Evolutionary conservation across 2,888 invertebrate species (phyloP).

Genomic region (Encarsia formosa): DNA sequence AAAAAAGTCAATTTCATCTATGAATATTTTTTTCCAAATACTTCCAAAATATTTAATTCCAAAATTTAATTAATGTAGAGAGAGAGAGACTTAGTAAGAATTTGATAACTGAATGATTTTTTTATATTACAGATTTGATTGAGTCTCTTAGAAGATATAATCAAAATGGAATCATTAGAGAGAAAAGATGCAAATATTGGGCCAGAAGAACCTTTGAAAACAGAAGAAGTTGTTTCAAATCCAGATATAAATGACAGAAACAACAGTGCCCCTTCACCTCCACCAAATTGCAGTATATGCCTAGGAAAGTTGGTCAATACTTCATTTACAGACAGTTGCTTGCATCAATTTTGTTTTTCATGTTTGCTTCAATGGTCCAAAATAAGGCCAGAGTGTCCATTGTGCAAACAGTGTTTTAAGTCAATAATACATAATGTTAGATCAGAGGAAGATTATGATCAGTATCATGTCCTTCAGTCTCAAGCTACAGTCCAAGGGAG

Average conservation of each 20-base stretch:
- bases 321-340: slow-evolving; percentile 87
- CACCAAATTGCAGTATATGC: slow-evolving; percentile 90
- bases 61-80: background rate
- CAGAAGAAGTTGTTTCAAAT: slow-evolving; percentile 46
- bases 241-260: slow-evolving; percentile 56
- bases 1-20: no score
- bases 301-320: slow-evolving; percentile 81
- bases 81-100: no score
- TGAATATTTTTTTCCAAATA: no score
- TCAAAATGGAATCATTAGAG: slow-evolving; percentile 35
- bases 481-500: slow-evolving; percentile 44
- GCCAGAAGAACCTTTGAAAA: slow-evolving; percentile 41
- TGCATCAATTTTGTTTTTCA: slow-evolving; percentile 91
- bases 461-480: slow-evolving; percentile 59
- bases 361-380: slow-evolving; percentile 93
- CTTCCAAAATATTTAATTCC: no score
- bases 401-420: slow-evolving; percentile 89
- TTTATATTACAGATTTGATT: slow-evolving; percentile 10
- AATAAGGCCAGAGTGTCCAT: slow-evolving; percentile 88
- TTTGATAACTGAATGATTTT: no score
- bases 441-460: slow-evolving; percentile 82
- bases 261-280: slow-evolving; percentile 60
- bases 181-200: slow-evolving; percentile 27
- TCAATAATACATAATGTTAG: slow-evolving; percentile 90
- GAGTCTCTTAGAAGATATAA: no score